Evolutionary conservation across 2,113 vertebrate genomes (phyloP), one percentile per base, ranked within the genome.

Genomic region (Anthoscopus minutus): DNA sequence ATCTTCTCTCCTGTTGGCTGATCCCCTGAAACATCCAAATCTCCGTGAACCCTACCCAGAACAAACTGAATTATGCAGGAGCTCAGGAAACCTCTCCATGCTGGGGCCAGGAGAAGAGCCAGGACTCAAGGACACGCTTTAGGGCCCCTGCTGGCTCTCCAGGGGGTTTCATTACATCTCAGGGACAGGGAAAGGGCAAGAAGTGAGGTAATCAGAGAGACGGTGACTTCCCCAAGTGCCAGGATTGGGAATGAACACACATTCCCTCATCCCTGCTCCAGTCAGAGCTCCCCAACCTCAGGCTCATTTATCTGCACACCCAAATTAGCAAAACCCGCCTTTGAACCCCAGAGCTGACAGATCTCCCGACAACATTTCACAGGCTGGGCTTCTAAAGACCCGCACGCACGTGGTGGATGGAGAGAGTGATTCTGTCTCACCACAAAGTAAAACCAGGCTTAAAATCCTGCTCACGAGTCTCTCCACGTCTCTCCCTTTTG

Each of bases 331-430:
- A 40, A 53, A 42, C 1, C 9, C 48, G n/a, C 25, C 44, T 12
- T 3, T 24, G 58, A 25, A 21, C 16, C 28, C 38, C 5, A 50
- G 64, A 31, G 30, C 35, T 21, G 48, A 2, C 30, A 15, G 11
- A 15, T 22, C 50, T n/a, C 62, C 37, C 6, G 7, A 10, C 22
- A 18, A 15, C 76, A 14, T 15, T 45, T 73, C 15, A 15, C 22
- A 45, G 54, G 28, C 1, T 8, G 45, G 2, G 13, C 51, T 48
- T 45, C 40, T 44, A 33, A 33, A 80, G 71, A 38, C 0, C 11
- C 54, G 22, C 20, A n/a, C 20, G 0, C 21, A 6, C 3, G 6
- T 4, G 20, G 1, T 3, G 30, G 51, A 30, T 3, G 11, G 44
- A 57, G 8, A 2, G 40, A 42, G 14, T 13, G 42, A 42, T 42